Conservation (phyloP, 1,140 invertebrate species). For the Zaprionus ornatus region DNA sequence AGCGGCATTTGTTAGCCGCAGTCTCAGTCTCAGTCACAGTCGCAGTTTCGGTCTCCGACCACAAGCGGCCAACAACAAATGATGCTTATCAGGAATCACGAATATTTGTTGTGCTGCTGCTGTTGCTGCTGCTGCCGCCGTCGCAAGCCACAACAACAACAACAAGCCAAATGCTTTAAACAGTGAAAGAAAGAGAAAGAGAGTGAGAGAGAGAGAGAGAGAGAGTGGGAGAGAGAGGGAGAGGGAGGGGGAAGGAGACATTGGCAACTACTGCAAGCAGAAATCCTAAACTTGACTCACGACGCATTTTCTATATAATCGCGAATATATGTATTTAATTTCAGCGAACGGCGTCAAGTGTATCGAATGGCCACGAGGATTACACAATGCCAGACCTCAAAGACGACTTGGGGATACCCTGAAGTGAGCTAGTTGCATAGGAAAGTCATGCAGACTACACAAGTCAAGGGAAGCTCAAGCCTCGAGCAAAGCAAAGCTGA, state of each 20-base stretch:
- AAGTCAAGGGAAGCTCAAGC: not conserved
- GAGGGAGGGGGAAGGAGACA: not conserved
- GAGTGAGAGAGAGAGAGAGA: not conserved
- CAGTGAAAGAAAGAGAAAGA: constrained; percentile 27
- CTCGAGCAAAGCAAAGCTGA: not conserved
- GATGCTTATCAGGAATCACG: constrained; percentile 83
- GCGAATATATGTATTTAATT: constrained; percentile 63
- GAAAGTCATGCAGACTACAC: too few species aligned
- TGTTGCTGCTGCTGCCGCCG: constrained; percentile 38
- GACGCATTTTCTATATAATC: constrained; percentile 69
- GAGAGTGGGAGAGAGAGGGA: not conserved
- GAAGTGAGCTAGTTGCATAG: not conserved
- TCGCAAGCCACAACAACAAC: constrained; percentile 7
- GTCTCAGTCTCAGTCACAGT: not conserved
- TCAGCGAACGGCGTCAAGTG: constrained; percentile 69
- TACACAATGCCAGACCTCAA: not conserved
- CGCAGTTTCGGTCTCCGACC: constrained; percentile 23
- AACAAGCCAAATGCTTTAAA: constrained; percentile 65
- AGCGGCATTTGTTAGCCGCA: constrained; percentile 63
- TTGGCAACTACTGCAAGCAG: constrained; percentile 37
- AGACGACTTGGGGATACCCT: constrained; percentile 3
- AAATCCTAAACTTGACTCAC: constrained; percentile 79
- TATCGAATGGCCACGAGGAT: constrained; percentile 61
- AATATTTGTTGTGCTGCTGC: constrained; percentile 73
- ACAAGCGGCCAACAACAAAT: constrained; percentile 43